A percentile compares a stretch with the other conserved stretches of the same genome.
phyloP scores from a whole-genome alignment of 2,888 invertebrate genomes.

The Leucophenga montana region DNA sequence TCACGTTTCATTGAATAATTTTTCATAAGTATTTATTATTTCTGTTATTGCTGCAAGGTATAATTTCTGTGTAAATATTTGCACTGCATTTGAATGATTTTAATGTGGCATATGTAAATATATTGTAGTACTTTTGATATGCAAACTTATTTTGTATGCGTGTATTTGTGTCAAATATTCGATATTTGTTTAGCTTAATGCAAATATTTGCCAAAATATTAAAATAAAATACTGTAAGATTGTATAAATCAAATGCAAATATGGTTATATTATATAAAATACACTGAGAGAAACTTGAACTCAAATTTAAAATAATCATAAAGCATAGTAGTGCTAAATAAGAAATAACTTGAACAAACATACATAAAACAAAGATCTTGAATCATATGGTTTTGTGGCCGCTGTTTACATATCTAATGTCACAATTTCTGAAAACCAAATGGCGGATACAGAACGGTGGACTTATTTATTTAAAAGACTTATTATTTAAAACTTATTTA shows the following conservation, averaged over 20 bases:
- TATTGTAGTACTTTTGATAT: too few species aligned
- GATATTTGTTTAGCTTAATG: slow-evolving; percentile 48
- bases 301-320: too few species aligned
- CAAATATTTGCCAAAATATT: slow-evolving; percentile 50
- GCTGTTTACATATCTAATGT: too few species aligned
- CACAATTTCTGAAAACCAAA: too few species aligned
- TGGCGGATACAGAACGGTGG: too few species aligned
- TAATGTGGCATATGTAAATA: slow-evolving; percentile 48
- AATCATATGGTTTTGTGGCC: too few species aligned
- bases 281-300: not conserved
- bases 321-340: too few species aligned
- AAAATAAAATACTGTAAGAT: slow-evolving; percentile 24
- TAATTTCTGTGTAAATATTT: slow-evolving; percentile 45
- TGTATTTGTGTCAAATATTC: slow-evolving; percentile 43
- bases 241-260: slow-evolving; percentile 58
- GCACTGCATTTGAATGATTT: slow-evolving; percentile 31
- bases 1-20: slow-evolving; percentile 3
- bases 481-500: too few species aligned
- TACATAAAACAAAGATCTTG: too few species aligned
- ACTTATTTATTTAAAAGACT: too few species aligned
- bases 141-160: not conserved
- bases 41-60: not conserved
- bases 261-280: not conserved
- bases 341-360: too few species aligned
- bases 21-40: not conserved